Base-by-base conservation (phyloP, 1,140 invertebrate species). In the Listronotus bonariensis region DNA sequence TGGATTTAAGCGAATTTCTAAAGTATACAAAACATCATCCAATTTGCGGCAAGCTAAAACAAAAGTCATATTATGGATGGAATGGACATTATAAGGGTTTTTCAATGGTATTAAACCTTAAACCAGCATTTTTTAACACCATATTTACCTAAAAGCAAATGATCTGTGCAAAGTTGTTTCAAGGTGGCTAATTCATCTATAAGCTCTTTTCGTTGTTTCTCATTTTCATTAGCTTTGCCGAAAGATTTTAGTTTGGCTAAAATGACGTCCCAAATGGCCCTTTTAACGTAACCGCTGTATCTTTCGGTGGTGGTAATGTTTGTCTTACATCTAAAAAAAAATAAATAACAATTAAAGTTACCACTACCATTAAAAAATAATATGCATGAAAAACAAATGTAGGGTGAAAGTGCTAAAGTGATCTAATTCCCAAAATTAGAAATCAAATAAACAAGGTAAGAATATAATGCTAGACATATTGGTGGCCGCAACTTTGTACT, bases 251-350 rank as follows among this genome's bases (percentile, higher is more conserved):
- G 63, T 72, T 89, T 89, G 0, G 88, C 82, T 12, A 74, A 73
- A 49, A 81, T 80, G 38, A 90, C 84, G 65, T 87, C 82, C 38
- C 74, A 69, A 12, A 84, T 77, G 34, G 77, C 78, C 20, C 73
- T 46, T 68, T 88, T 88, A 0, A 89, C 79, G 6, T 82, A 71
- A 59, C 85, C 81, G 58, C 85, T 84, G 71, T 87, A 89, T 17
- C 88, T 76, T 11, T 81, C 69, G 0, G 84, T 87, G 65, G 81
- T 83, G 20, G 81, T 79, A n/a, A 91, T 87, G 0, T 82, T 77
- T 12, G 82, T 84, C 59, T 84, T 85, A 69, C 89, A 90, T 63
- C 61, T 57, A 45, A 34, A 61, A 26, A 43, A 11, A 42, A 20
- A 52, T 20, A 20, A n/a, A n/a, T n/a, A n/a, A n/a, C 15, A n/a